phyloP scores from a whole-genome alignment of 2,888 invertebrate genomes.

The Volucella inanis region DNA sequence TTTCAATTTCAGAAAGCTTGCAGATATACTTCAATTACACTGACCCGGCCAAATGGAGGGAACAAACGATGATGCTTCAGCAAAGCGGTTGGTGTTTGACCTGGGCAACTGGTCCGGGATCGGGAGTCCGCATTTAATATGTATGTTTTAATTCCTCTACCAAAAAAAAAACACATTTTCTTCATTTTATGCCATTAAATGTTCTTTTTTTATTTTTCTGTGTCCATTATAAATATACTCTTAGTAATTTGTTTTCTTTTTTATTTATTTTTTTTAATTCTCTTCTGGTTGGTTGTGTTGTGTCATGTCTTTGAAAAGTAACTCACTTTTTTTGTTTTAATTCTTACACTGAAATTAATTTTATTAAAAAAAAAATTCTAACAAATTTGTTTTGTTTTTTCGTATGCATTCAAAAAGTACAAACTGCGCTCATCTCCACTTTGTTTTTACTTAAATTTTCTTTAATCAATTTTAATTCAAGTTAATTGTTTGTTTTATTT shows the following conservation, averaged over 20 bases:
- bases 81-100: too few species aligned
- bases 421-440: constrained; percentile 54
- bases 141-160: background rate
- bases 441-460: constrained; percentile 27
- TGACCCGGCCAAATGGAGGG: too few species aligned
- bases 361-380: constrained; percentile 35
- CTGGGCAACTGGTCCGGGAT: too few species aligned
- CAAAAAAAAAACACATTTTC: constrained; percentile 5
- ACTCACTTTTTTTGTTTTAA: constrained; percentile 37
- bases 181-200: constrained; percentile 59
- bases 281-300: constrained; percentile 37
- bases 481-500: constrained; percentile 21
- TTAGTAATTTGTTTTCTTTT: constrained; percentile 38
- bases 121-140: too few species aligned
- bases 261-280: constrained; percentile 6
- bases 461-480: constrained; percentile 52
- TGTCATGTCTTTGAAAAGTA: constrained; percentile 60
- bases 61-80: too few species aligned
- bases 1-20: too few species aligned
- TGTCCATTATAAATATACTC: constrained; percentile 63
- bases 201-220: constrained; percentile 62
- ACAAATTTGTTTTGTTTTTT: constrained; percentile 9
- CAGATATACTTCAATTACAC: too few species aligned
- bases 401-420: constrained; percentile 60
- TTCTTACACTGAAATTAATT: constrained; percentile 44